These are phyloP conservation scores for Aphelenchoides bicaudatus DNA, from an alignment of 2,888 invertebrate species.

Conservation along the genomic window DNA sequence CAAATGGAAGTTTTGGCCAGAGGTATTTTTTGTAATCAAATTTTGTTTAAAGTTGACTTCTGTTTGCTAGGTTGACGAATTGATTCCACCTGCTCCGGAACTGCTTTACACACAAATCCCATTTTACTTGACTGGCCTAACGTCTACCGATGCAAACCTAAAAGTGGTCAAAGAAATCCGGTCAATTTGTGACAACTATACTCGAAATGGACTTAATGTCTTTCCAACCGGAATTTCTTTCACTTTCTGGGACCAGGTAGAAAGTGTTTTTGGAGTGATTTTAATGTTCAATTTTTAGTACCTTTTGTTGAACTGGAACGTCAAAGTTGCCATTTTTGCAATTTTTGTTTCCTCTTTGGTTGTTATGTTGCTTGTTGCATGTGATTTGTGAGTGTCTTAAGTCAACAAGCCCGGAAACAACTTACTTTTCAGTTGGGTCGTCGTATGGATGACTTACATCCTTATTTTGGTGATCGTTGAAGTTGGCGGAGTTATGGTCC, in stretches of 20 bases:
- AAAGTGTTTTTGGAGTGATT: too few species aligned
- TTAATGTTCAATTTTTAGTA: too few species aligned
- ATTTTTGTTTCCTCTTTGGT: constrained; percentile 65
- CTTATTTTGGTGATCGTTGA: constrained; percentile 68
- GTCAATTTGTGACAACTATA: constrained; percentile 79
- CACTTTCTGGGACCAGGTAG: constrained; percentile 91
- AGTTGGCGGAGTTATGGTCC: constrained; percentile 80
- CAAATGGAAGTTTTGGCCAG: constrained; percentile 35
- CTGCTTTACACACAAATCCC: constrained; percentile 72
- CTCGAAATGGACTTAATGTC: constrained; percentile 81
- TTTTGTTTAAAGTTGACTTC: too few species aligned
- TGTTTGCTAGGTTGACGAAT: too few species aligned
- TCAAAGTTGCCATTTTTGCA: constrained; percentile 46
- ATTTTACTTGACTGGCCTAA: constrained; percentile 70
- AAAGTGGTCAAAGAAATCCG: constrained; percentile 65
- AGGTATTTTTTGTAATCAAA: constrained; percentile 59
- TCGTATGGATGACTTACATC: constrained; percentile 26
- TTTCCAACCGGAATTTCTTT: constrained; percentile 92
- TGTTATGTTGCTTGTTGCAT: constrained; percentile 73
- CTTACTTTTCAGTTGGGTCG: constrained; percentile 2
- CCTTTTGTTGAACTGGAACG: constrained; percentile 73
- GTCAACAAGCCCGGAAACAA: constrained; percentile 25
- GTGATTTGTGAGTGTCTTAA: constrained; percentile 73
- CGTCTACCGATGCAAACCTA: constrained; percentile 55
- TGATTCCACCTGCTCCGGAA: constrained; percentile 54